Conservation (phyloP, 2,113 vertebrate species). For the Sceloporus tristichus region DNA sequence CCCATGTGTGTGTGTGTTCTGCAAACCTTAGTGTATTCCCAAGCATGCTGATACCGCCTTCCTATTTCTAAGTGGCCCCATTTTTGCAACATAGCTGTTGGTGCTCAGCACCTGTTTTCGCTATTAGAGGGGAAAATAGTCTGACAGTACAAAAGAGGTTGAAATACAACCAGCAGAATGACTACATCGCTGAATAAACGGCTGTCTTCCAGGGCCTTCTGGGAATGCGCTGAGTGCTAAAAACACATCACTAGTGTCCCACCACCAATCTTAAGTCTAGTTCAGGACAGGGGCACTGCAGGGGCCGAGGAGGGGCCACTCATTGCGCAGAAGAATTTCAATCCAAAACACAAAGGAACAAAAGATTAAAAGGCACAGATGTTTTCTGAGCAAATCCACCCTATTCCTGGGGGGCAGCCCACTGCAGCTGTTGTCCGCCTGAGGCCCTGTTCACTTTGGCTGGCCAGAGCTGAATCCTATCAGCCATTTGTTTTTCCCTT, state of each 20-base stretch:
- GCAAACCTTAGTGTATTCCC: not conserved
- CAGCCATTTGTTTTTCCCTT: slow-evolving; percentile 14
- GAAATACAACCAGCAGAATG: not conserved
- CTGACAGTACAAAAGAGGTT: fast-evolving
- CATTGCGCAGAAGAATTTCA: slow-evolving; percentile 12
- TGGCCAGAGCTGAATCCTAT: slow-evolving; percentile 20
- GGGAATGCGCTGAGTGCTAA: fast-evolving
- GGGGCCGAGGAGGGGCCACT: slow-evolving; percentile 49
- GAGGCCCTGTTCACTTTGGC: slow-evolving; percentile 31
- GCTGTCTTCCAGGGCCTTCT: not conserved
- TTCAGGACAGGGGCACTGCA: slow-evolving; percentile 41
- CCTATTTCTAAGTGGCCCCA: not conserved
- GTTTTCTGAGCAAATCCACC: slow-evolving; percentile 55
- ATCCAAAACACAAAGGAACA: slow-evolving; percentile 61
- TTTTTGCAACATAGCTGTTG: not conserved
- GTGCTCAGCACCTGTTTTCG: not conserved
- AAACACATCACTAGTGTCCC: fast-evolving
- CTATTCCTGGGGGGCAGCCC: slow-evolving; percentile 51
- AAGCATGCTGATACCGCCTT: not conserved
- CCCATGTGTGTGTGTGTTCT: not conserved
- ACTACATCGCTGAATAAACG: not conserved
- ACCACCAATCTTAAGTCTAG: fast-evolving
- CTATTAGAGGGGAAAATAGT: not conserved
- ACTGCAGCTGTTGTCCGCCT: slow-evolving; percentile 46
- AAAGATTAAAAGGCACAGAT: slow-evolving; percentile 67